These are phyloP conservation scores for Barypeithes pellucidus DNA, from an alignment of 2,888 invertebrate species.

Conservation along the genomic window DNA sequence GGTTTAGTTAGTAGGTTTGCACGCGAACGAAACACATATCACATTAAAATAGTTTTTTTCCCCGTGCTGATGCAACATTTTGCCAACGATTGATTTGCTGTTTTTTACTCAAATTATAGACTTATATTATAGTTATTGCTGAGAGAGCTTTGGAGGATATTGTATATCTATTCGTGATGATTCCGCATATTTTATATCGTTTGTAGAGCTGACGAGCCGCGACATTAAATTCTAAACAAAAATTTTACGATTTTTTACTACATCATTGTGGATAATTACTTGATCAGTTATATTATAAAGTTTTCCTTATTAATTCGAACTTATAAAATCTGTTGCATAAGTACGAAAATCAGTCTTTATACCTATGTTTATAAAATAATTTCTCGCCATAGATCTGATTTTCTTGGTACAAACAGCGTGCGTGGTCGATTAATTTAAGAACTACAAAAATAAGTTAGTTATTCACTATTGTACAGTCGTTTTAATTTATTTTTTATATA, in stretches of 20 bases:
- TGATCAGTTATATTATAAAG: no score
- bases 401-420: not conserved
- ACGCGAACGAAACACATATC: not conserved
- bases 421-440: not conserved
- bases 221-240: no score
- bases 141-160: no score
- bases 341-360: not conserved
- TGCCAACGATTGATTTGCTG: no score
- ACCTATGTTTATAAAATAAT: not conserved
- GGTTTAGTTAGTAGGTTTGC: not conserved
- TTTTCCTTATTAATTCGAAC: no score
- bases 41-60: not conserved
- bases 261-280: no score
- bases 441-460: not conserved
- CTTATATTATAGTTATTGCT: no score
- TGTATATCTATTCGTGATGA: no score
- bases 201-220: no score
- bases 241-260: no score
- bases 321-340: not conserved
- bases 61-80: not conserved
- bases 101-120: no score
- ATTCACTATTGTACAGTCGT: slow-evolving; percentile 20
- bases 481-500: slow-evolving; percentile 27
- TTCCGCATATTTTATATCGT: no score
- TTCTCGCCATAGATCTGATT: slow-evolving; percentile 15